Evolutionary conservation across 64 coral and sea anemone species (phyloP), one percentile per base, ranked within the genome.

Genomic region (Platygyra sinensis): DNA sequence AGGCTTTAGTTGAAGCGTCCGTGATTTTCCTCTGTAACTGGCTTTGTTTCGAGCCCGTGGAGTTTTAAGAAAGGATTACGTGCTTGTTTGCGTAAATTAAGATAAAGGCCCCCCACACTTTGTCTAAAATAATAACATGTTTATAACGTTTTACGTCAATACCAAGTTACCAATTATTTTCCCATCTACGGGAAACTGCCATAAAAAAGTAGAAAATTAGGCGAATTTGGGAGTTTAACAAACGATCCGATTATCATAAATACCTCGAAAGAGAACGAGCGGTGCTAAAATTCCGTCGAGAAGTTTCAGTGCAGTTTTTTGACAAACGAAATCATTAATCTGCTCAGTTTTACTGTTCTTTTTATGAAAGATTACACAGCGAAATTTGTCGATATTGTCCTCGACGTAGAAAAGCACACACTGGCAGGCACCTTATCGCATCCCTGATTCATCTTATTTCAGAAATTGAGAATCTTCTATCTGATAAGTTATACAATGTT

Each of bases 41-140:
- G 19, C 33, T 71, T 85, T 85, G 63, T 28, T 85, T 83, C 2
- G 31, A 16, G 12, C 11, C 8, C 60, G 14, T 27, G 61, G 36
- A 69, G 29, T 85, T 85, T 85, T 71, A 71, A 85, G 72, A 62
- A 6, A 85, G 12, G 18, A 51, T 85, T n/a, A 51, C 60, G 16
- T 22, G 62, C 14, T 25, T 85, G 12, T 85, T 71, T 85, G 30
- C 63, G 30, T 85, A 36, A 46, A 85, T 85, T 71, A 71, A 69
- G 81, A 85, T 85, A 85, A 85, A 42, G 39, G 22, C 38, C 2
- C n/a, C 63, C 81, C 81, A 85, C 62, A 39, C 24, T 51, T 5
- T 36, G 81, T 51, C 81, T 39, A 49, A 46, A 46, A 69, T 69
- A 85, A 85, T 63, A 38, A 71, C 36, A 67, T 81, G 79, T 85